Evolutionary conservation across 2,888 invertebrate genomes (phyloP), one percentile per base, ranked within the genome.

Genomic region (Sceliomorpha sp.): DNA sequence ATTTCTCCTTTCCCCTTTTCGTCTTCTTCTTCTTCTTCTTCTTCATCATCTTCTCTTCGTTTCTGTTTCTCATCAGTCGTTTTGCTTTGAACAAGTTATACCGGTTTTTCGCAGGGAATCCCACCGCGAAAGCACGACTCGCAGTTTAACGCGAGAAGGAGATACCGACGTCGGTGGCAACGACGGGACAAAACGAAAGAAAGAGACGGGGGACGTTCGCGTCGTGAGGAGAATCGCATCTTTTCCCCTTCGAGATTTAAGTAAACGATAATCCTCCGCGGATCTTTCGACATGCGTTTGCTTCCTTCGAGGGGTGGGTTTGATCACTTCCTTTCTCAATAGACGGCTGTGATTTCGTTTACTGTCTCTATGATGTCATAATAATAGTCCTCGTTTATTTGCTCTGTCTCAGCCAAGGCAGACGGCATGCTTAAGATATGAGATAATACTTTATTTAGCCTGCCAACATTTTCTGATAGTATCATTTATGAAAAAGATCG

Each of bases 81-180:
- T 64, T 62, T 53, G 59, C 64, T 70, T 79, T 76, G 73, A 80
- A 81, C 80, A 75, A 77, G 79, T 80, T 78, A 71, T 78, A 77
- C 77, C 76, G 78, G 77, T 80, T 82, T n/a, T 80, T 72, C 68
- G 32, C 60, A 69, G 56, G 64, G 72, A 74, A 78, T 73, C 74
- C 73, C 70, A 40, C 56, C 51, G 62, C 62, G 53, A 74, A 68
- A 76, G 74, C 47, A 15, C 40, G 37, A 62, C 42, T 60, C 50
- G 26, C 9, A 9, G 36, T 36, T 20, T 17, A 36, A 7, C 27
- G 20, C 15, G 39, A 50, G 37, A 39, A 27, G 55, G 39, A 40
- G 32, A 20, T 44, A 58, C 48, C 44, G 55, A 55, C 20, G 8
- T 51, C 51, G 42, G 48, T 53, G 24, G 31, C 40, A 26, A 2